Evolutionary conservation across 2,888 invertebrate species (phyloP), one percentile per base, ranked within the genome.

Genomic region (Altica lythri): DNA sequence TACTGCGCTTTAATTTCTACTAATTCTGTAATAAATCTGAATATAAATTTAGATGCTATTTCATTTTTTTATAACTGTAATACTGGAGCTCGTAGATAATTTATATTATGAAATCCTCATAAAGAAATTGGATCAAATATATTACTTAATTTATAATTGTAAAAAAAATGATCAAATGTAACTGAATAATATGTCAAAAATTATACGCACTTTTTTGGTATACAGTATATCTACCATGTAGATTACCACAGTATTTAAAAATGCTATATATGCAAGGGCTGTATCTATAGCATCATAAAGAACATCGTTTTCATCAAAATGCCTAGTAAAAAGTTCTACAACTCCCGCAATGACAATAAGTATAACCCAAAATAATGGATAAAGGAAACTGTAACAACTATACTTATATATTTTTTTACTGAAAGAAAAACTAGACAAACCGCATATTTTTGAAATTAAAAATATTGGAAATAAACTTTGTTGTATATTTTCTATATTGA

Each of bases 231-330:
- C 38, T 29, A 40, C 4, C n/a, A 9, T 13, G 13, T 13, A 4
- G 13, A 40, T 40, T 22, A 40, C 13, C 9, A 45, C 2, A 14
- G 45, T 45, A 34, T 32, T 45, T 25, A 45, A 3, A 14, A 45
- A n/a, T 12, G 19, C 14, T 19, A 18, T 19, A 2, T 34, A 3
- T 10, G 34, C n/a, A 9, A 34, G 45, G 10, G 29, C 2, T 13
- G 38, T 48, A 18, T 48, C 48, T 14, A 38, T 29, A 10, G 29
- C 25, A 29, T 18, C n/a, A 19, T 48, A 38, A 14, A 48, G 19
- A 9, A 19, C 19, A 10, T 48, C 18, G n/a, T 48, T 48, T 9
- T 38, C 48, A 9, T 4, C 19, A 16, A 9, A 30, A 17, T 19
- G 29, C 12, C 13, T 38, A 13, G n/a, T 9, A 10, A 12, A 19